Evolutionary conservation across 2,797 vertebrate species (phyloP).

Genomic region (Arctocebus calabarensis): DNA sequence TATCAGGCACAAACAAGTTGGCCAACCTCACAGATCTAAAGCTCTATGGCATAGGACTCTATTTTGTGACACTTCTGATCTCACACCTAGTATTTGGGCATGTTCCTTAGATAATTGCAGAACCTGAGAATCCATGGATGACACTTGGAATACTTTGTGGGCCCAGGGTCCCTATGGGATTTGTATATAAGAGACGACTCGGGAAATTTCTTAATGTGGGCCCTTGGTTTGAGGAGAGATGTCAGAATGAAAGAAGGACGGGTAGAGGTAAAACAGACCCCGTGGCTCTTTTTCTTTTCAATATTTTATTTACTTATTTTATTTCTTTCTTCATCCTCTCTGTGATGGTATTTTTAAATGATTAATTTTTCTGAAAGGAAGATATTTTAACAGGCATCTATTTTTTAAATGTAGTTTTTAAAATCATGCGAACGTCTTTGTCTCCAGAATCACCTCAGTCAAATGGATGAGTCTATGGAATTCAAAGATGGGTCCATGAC

Average conservation of each 20-base stretch:
- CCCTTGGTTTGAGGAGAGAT: background rate
- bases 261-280: background rate
- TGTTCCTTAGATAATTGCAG: conserved; percentile 30
- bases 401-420: background rate
- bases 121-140: background rate
- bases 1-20: background rate
- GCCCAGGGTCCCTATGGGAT: background rate
- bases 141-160: background rate
- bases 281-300: background rate
- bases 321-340: background rate
- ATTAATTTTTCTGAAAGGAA: background rate
- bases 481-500: background rate
- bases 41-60: background rate
- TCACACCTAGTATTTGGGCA: background rate
- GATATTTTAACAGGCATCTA: background rate
- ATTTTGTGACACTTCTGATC: background rate
- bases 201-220: background rate
- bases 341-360: background rate
- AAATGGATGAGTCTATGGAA: background rate
- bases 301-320: background rate
- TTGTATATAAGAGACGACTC: background rate
- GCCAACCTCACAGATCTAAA: background rate
- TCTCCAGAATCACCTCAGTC: background rate
- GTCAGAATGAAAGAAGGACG: background rate
- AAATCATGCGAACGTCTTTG: background rate